A percentile compares a stretch with the other conserved stretches of the same genome.
phyloP scores from a whole-genome alignment of 2,113 vertebrate species.

The Otolemur garnettii region DNA sequence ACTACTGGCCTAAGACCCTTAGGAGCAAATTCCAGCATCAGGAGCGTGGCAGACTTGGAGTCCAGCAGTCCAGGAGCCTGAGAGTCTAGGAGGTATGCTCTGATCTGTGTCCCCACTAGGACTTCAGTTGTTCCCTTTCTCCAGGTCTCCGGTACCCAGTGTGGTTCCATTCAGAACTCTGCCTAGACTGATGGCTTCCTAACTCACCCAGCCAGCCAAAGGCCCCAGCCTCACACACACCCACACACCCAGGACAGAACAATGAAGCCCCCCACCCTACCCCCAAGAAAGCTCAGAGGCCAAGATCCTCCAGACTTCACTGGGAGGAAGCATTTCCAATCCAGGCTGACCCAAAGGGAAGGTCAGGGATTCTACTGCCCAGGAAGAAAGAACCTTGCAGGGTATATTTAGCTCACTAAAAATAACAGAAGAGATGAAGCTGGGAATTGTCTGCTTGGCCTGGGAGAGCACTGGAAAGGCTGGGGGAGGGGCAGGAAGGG shows the following conservation, averaged over 20 bases:
- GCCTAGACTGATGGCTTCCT: neutral
- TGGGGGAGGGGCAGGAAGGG: neutral
- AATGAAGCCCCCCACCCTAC: too few species aligned
- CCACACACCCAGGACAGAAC: neutral
- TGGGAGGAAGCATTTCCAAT: constrained; percentile 10
- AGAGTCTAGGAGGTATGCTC: neutral
- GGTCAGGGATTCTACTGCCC: constrained; percentile 52
- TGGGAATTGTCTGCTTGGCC: constrained; percentile 35
- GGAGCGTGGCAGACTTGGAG: neutral
- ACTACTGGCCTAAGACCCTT: neutral
- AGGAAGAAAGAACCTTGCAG: constrained; percentile 23
- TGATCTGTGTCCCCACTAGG: neutral
- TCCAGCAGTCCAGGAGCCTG: neutral
- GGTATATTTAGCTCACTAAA: constrained; percentile 80
- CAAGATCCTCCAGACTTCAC: neutral
- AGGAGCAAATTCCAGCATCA: neutral
- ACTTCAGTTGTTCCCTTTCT: neutral
- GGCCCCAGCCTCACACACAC: neutral
- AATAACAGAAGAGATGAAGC: constrained; percentile 60
- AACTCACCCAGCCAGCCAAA: neutral
- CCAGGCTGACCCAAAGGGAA: constrained; percentile 12
- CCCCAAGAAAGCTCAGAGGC: neutral
- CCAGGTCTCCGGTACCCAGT: neutral
- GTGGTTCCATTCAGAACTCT: neutral
- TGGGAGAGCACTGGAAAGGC: neutral